Conservation (phyloP, 2,113 vertebrate species). For the Jacana jacana region DNA sequence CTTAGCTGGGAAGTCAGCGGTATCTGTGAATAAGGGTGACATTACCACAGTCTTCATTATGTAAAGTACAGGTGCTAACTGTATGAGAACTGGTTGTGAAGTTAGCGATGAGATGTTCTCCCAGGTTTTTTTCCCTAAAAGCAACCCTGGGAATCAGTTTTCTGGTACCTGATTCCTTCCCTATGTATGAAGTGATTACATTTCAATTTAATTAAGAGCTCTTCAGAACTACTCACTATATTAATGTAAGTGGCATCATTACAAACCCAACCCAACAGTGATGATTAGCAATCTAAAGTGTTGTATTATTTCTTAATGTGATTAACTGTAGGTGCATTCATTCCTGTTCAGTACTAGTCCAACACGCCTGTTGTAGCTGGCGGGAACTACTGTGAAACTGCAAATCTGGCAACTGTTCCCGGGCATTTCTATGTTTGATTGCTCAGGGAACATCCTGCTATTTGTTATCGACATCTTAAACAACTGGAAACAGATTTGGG, state of each 20-base stretch:
- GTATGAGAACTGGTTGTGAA: not conserved
- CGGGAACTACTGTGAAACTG: not conserved
- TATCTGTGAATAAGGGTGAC: not conserved
- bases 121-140: not conserved
- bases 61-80: not conserved
- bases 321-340: not conserved
- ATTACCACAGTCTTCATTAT: not conserved
- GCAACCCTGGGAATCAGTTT: not conserved
- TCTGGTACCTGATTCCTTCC: not conserved
- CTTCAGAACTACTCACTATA: not conserved
- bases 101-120: not conserved
- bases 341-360: not conserved
- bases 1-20: not conserved
- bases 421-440: not conserved
- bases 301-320: not conserved
- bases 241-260: not conserved
- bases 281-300: not conserved
- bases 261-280: not conserved
- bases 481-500: not conserved
- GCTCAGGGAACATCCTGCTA: not conserved
- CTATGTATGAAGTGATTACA: not conserved
- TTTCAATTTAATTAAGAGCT: not conserved
- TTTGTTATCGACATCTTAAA: not conserved
- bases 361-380: not conserved
- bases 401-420: not conserved